Evolutionary conservation across 2,888 invertebrate species (phyloP).

Genomic region (Aromia moschata): DNA sequence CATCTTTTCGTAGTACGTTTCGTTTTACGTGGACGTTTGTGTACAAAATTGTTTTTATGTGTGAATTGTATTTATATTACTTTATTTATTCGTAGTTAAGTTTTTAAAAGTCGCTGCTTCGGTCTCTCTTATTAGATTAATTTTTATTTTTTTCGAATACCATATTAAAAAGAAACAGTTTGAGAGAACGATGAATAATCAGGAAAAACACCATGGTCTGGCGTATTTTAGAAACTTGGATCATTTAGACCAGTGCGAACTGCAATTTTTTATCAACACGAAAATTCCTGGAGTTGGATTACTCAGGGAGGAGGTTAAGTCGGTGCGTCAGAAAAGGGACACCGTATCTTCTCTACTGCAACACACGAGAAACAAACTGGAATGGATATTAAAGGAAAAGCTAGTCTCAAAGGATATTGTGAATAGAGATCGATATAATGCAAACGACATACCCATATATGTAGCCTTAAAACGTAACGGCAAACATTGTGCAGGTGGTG

Average conservation of each 20-base stretch:
- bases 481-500: constrained; percentile 20
- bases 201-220: not conserved
- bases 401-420: not conserved
- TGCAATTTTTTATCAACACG: constrained; percentile 32
- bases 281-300: constrained; percentile 24
- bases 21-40: too few relatives aligned
- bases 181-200: too few relatives aligned
- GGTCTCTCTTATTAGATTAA: too few relatives aligned
- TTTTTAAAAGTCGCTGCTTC: too few relatives aligned
- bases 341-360: constrained; percentile 34
- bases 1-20: too few relatives aligned
- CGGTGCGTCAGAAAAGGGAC: constrained; percentile 33
- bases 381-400: constrained; percentile 25
- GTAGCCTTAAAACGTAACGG: constrained; percentile 18
- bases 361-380: constrained; percentile 37
- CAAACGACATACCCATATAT: constrained; percentile 12
- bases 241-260: constrained; percentile 32
- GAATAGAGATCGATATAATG: not conserved
- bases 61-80: too few relatives aligned
- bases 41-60: too few relatives aligned
- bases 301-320: constrained; percentile 34
- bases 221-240: constrained; percentile 36
- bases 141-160: too few relatives aligned
- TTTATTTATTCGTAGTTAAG: too few relatives aligned
- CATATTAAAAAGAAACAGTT: too few relatives aligned